A percentile compares a stretch with the other conserved stretches of the same genome.
Evolutionary conservation across 2,113 vertebrate species (phyloP).

Genomic region (Calonectris borealis): DNA sequence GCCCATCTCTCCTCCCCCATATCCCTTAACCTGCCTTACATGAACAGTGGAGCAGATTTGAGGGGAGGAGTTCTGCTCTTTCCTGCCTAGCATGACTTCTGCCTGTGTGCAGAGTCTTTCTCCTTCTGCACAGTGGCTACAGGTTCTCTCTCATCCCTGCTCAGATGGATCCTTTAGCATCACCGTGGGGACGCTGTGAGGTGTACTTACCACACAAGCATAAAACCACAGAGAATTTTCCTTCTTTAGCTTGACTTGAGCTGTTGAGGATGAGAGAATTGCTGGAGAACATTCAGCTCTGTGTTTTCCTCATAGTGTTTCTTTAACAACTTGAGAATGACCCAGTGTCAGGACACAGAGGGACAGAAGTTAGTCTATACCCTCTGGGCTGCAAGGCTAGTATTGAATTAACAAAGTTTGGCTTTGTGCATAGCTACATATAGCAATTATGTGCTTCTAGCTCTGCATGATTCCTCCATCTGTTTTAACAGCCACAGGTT

Average conservation of each 20-base stretch:
- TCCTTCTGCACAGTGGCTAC: background rate
- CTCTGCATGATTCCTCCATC: background rate
- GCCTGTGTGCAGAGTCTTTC: background rate
- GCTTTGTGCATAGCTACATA: background rate
- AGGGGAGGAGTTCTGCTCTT: background rate
- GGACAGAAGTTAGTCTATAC: background rate
- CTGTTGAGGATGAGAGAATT: background rate
- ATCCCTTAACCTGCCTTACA: background rate
- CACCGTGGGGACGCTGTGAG: background rate
- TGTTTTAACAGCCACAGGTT: background rate
- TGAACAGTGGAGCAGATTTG: background rate
- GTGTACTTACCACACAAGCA: background rate
- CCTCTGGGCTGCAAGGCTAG: background rate
- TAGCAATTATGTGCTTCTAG: background rate
- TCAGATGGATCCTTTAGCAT: background rate
- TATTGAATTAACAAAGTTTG: background rate
- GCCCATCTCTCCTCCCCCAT: rapidly evolving
- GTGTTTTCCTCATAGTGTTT: background rate
- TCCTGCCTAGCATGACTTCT: background rate
- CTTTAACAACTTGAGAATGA: background rate
- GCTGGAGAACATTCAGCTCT: background rate
- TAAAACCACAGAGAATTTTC: background rate
- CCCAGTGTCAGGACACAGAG: background rate
- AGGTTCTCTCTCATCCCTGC: background rate
- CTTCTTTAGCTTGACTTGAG: background rate